Percentiles rank a stretch among this genome's conserved stretches.
Evolutionary conservation across 1,140 invertebrate genomes (phyloP).

Genomic region (Euwallacea fornicatus): DNA sequence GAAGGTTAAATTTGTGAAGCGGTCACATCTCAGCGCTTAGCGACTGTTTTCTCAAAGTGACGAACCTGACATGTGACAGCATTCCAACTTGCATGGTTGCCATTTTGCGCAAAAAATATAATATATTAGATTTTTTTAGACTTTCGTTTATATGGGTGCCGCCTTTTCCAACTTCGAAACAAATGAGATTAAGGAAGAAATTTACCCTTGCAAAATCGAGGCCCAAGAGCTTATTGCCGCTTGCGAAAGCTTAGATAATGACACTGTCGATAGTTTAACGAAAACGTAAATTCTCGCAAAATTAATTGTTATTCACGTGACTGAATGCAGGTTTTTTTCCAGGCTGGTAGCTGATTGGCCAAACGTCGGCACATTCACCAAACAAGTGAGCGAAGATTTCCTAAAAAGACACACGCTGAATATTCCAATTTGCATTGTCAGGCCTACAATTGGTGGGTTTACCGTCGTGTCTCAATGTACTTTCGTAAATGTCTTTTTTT

Average conservation of each 20-base stretch:
- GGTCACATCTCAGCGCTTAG: no score
- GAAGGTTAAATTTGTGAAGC: neutral
- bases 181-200: slow-evolving; percentile 53
- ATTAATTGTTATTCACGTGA: neutral
- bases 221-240: slow-evolving; percentile 54
- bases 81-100: neutral
- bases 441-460: slow-evolving; percentile 62
- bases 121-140: slow-evolving; percentile 28
- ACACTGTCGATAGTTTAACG: slow-evolving; percentile 48
- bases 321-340: neutral
- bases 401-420: slow-evolving; percentile 58
- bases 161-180: slow-evolving; percentile 64
- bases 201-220: slow-evolving; percentile 56
- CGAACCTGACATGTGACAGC: no score
- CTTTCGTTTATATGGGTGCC: slow-evolving; percentile 60
- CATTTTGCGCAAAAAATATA: neutral
- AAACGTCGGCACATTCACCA: slow-evolving; percentile 65
- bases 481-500: slow-evolving; percentile 4
- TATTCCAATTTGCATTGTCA: slow-evolving; percentile 61
- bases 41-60: no score
- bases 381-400: slow-evolving; percentile 62
- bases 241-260: slow-evolving; percentile 48
- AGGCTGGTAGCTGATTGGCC: slow-evolving; percentile 51
- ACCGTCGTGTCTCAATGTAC: no score
- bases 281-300: slow-evolving; percentile 10